These are phyloP conservation scores for Halcyon smyrnensis DNA, from an alignment of 2,797 vertebrate species.

Conservation along the genomic window DNA sequence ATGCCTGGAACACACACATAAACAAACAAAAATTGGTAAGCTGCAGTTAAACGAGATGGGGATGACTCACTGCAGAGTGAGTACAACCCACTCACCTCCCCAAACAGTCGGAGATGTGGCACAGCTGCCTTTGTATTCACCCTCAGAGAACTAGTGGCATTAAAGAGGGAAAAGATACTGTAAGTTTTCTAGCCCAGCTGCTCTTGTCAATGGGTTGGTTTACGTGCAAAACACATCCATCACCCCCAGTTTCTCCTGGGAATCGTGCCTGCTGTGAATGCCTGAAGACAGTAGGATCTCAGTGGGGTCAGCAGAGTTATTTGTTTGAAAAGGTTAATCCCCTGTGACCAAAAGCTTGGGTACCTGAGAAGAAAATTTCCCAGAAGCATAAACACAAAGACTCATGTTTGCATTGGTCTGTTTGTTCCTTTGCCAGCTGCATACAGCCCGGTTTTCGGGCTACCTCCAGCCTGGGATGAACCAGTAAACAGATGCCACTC, in stretches of 20 bases:
- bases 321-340: neutral
- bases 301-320: neutral
- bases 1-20: neutral
- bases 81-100: constrained; percentile 48
- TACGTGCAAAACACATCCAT: neutral
- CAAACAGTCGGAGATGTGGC: neutral
- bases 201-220: neutral
- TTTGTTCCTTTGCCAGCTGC: neutral
- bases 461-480: neutral
- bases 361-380: neutral
- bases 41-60: constrained; percentile 11
- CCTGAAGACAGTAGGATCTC: neutral
- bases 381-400: accelerated
- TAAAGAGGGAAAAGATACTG: neutral
- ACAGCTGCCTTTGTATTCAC: constrained; percentile 19
- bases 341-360: neutral
- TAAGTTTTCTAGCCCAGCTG: neutral
- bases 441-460: neutral
- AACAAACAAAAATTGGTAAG: constrained; percentile 10
- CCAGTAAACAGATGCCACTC: neutral
- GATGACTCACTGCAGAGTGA: constrained; percentile 32
- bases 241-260: neutral
- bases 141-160: neutral
- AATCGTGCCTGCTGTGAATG: neutral
- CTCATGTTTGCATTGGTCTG: neutral